Evolutionary conservation across 2,797 vertebrate species (phyloP), one percentile per base, ranked within the genome.

Genomic region (Melanotaenia parkinsoni): DNA sequence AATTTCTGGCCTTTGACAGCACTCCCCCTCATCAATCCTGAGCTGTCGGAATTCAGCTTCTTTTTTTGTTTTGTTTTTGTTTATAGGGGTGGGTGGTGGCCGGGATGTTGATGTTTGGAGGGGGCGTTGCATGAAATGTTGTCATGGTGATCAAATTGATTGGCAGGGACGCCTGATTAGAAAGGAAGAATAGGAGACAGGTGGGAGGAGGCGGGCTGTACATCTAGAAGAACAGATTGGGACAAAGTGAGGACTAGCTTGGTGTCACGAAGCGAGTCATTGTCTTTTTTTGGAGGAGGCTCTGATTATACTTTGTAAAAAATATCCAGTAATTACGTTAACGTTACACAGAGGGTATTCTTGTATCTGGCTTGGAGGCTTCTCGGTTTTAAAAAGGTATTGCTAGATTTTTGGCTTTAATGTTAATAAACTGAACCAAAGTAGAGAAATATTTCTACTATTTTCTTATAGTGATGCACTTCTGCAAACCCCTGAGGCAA

Each of bases 61-160:
- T 72, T 84, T 74, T 76, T 64, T 80, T 79, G 63, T 79, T 78
- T 88, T 91, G 84, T 91, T 88, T 92, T 87, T 94, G 86, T 92
- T 92, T 91, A 85, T 86, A 67, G 69, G 69, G 69, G 76, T 30
- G 72, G 79, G 73, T 76, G 78, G 77, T n/a, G 64, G 76, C 40
- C 43, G 33, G 8, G 35, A 62, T 59, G 65, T 75, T 10, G 16
- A 40, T 62, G 83, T 84, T 79, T 69, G 63, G 78, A 56, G 79
- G 81, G 62, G 79, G 76, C 20, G 71, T 74, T 62, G 50, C 72
- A 56, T 24, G 35, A 87, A 80, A 82, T 80, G 91, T 92, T 90
- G 90, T 89, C 92, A 91, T 89, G 88, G 89, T n/a, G 67, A 92
- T 91, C 81, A 82, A 77, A 87, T 89, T 93, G 93, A 93, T 93